phyloP scores from a whole-genome alignment of 2,888 invertebrate genomes.

The Polydrusus pterygomalis region DNA sequence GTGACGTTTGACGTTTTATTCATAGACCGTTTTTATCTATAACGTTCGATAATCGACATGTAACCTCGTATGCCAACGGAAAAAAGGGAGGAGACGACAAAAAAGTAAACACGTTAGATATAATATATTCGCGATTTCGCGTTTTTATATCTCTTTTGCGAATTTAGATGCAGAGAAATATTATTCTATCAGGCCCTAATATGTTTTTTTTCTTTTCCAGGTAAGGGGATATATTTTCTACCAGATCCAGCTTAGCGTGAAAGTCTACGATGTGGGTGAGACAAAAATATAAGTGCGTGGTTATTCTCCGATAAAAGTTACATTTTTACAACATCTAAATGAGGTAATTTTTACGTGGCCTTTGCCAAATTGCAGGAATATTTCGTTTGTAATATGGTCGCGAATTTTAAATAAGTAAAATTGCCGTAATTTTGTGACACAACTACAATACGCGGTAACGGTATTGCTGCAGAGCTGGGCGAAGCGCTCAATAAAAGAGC shows the following conservation, averaged over 20 bases:
- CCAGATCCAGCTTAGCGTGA: background rate
- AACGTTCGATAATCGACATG: no score
- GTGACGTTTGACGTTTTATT: no score
- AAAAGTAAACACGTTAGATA: background rate
- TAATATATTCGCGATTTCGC: background rate
- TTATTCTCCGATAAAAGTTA: background rate
- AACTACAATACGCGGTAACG: no score
- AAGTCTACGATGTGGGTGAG: constrained; percentile 13
- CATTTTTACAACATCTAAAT: no score
- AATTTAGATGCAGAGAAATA: constrained; percentile 11
- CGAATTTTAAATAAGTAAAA: no score
- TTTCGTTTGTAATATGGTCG: no score
- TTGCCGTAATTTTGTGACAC: no score
- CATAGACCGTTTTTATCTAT: no score
- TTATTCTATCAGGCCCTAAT: background rate
- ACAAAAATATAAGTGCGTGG: background rate
- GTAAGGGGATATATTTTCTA: constrained; percentile 6
- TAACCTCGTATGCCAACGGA: background rate
- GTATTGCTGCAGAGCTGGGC: no score
- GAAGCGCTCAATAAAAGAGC: no score
- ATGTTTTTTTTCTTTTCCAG: constrained; percentile 16
- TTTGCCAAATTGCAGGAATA: no score
- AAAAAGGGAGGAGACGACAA: constrained; percentile 3
- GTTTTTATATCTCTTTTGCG: constrained; percentile 8
- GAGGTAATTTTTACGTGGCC: no score